Evolutionary conservation across 2,113 vertebrate genomes (phyloP), one percentile per base, ranked within the genome.

Genomic region (Platichthys flesus): DNA sequence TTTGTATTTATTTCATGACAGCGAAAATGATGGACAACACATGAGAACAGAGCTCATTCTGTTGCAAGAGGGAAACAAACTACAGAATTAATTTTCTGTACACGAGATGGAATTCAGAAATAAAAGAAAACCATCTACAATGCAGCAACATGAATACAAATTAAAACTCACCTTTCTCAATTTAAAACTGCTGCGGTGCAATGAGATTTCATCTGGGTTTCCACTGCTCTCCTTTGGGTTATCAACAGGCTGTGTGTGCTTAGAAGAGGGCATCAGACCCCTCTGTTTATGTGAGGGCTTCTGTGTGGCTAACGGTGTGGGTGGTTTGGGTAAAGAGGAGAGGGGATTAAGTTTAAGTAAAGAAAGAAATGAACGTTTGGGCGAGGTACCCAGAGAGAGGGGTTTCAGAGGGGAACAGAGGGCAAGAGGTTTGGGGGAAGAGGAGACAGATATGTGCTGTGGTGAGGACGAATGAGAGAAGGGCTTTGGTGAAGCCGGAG

Each of bases 151-250:
- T 54, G 13, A 57, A 54, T 16, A 57, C 37, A 54, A 60, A 67
- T 26, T 3, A 28, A 1, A 63, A 91, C 95, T 95, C 81, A 98
- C 97, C 96, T 95, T 94, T 90, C 95, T 96, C 71, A 91, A 87
- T 91, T 93, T 93, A 75, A 94, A 86, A 90, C 95, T 95, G 81
- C 89, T 95, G 88, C 93, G 83, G 88, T 94, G 90, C 81, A 90
- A 81, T 81, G 82, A 54, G 80, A 93, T 79, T 84, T 96, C 94
- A 88, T 96, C 94, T 78, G 92, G 92, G 94, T 92, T 95, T 94
- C 95, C 96, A 91, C 91, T 95, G 89, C 94, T 93, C 86, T 93
- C 88, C 91, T 94, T 97, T 58, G 92, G 89, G 81, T 93, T 68
- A 68, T 95, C 96, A 86, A 93, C 93, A 80, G 93, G 89, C 91